Percentiles rank a stretch among this genome's conserved stretches.
Evolutionary conservation across 2,797 vertebrate species (phyloP).

Genomic region (Aplochiton taeniatus): DNA sequence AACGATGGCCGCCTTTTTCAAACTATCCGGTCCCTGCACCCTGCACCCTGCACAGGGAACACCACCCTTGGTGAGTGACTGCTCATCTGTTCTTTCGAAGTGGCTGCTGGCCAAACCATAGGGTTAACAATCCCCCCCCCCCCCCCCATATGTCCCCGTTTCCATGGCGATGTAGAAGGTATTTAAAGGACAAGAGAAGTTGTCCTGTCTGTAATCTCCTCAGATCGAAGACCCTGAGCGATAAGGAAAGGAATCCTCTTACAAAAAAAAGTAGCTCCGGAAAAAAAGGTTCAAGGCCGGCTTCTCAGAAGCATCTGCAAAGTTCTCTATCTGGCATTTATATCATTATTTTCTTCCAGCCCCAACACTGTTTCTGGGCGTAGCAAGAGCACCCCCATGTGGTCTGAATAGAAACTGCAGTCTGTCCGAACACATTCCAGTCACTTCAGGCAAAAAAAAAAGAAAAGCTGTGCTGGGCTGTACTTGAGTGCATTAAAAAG

Average conservation of each 20-base stretch:
- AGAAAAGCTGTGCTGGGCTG: constrained; percentile 47
- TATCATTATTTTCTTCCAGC: constrained; percentile 29
- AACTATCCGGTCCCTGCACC: too few species aligned
- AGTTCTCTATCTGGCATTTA: constrained; percentile 49
- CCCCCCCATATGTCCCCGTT: not conserved
- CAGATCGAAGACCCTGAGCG: constrained; percentile 60
- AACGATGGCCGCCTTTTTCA: too few species aligned
- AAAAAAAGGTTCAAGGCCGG: constrained; percentile 60
- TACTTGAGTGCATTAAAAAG: constrained; percentile 68
- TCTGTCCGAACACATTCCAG: constrained; percentile 55
- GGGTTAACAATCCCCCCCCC: not conserved
- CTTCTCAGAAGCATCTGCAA: constrained; percentile 57
- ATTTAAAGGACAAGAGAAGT: constrained; percentile 37
- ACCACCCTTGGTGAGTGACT: too few species aligned
- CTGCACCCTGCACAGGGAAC: too few species aligned
- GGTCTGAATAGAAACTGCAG: constrained; percentile 20
- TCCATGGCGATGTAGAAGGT: too few species aligned
- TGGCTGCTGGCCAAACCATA: too few species aligned
- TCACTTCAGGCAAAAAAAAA: constrained; percentile 63
- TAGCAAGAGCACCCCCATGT: constrained; percentile 68
- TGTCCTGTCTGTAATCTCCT: constrained; percentile 64
- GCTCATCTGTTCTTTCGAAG: too few species aligned
- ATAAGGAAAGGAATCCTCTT: constrained; percentile 70
- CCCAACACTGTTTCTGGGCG: constrained; percentile 20
- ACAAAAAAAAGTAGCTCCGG: constrained; percentile 72